A percentile compares a stretch with the other conserved stretches of the same genome.
Evolutionary conservation across 2,888 invertebrate genomes (phyloP).

Genomic region (Drosophila glabriapex): DNA sequence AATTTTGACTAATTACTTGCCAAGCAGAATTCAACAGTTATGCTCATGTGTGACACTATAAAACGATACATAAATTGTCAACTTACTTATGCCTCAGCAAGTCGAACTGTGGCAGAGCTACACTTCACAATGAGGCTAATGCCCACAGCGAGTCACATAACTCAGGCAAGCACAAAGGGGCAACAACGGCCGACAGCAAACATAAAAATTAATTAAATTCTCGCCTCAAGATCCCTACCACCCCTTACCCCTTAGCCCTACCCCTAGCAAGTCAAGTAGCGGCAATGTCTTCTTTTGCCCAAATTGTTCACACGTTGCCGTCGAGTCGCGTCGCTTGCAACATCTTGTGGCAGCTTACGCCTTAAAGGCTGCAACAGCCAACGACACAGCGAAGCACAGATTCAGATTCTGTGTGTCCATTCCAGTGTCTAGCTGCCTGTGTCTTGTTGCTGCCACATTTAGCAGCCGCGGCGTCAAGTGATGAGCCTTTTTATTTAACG

Average conservation of each 20-base stretch:
- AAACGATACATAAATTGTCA: constrained; percentile 63
- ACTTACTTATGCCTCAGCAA: constrained; percentile 68
- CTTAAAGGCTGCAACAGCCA: constrained; percentile 67
- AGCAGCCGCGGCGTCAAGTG: constrained; percentile 73
- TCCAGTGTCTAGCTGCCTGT: constrained; percentile 2
- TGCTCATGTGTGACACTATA: constrained; percentile 32
- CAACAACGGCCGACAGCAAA: constrained; percentile 47
- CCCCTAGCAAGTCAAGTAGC: constrained; percentile 59
- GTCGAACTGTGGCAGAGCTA: constrained; percentile 17
- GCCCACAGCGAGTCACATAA: constrained; percentile 79
- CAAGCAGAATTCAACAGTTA: constrained; percentile 30
- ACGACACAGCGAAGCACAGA: constrained; percentile 1
- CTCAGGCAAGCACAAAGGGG: constrained; percentile 56
- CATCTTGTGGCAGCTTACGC: constrained; percentile 67
- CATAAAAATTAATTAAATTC: constrained; percentile 78
- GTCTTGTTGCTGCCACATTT: constrained; percentile 42
- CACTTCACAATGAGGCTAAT: constrained; percentile 50
- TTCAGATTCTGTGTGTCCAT: background rate
- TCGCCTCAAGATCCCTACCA: constrained; percentile 40
- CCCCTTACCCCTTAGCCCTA: background rate
- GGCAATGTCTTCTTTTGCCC: constrained; percentile 64
- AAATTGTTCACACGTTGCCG: constrained; percentile 76
- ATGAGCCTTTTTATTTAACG: constrained; percentile 73
- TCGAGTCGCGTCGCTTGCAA: constrained; percentile 34
- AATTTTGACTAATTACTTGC: constrained; percentile 73